phyloP scores from a whole-genome alignment of 2,113 vertebrate genomes.

The Oryzias celebensis region DNA sequence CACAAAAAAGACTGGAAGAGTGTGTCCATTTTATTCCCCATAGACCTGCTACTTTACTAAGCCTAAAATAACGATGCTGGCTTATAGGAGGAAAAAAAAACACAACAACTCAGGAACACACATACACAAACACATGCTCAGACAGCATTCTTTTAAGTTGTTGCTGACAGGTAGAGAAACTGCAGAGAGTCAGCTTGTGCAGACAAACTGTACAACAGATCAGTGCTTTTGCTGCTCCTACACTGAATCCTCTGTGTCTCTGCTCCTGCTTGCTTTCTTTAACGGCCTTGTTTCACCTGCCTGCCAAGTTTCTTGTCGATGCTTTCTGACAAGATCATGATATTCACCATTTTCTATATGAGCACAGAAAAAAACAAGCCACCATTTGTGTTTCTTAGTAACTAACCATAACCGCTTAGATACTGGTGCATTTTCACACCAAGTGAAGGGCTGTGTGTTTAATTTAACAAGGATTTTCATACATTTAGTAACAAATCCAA shows the following conservation, averaged over 20 bases:
- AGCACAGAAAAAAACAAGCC: no score
- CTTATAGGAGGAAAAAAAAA: slow-evolving; percentile 35
- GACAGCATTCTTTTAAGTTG: slow-evolving; percentile 27
- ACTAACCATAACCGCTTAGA: not conserved
- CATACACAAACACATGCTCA: slow-evolving; percentile 15
- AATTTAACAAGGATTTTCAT: no score
- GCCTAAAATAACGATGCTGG: slow-evolving; percentile 70
- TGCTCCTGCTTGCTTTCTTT: slow-evolving; percentile 48
- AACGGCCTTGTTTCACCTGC: slow-evolving; percentile 64
- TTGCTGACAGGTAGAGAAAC: slow-evolving; percentile 67
- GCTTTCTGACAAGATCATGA: slow-evolving; percentile 53
- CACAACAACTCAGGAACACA: slow-evolving; percentile 12
- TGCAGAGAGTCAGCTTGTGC: slow-evolving; percentile 61
- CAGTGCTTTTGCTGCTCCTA: slow-evolving; percentile 50
- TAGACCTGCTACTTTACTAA: slow-evolving; percentile 54
- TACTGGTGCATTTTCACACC: not conserved
- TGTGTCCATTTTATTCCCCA: slow-evolving; percentile 68
- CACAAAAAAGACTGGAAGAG: slow-evolving; percentile 47
- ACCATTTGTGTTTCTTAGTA: no score
- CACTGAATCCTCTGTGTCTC: slow-evolving; percentile 44
- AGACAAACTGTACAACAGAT: slow-evolving; percentile 73
- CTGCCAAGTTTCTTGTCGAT: slow-evolving; percentile 55
- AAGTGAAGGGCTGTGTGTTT: not conserved
- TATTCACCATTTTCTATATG: slow-evolving; percentile 4
- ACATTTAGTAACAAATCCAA: no score